Percentiles rank a stretch among this genome's conserved stretches.
Conservation (phyloP, 2,113 vertebrate genomes). For the Ahaetulla prasina region DNA sequence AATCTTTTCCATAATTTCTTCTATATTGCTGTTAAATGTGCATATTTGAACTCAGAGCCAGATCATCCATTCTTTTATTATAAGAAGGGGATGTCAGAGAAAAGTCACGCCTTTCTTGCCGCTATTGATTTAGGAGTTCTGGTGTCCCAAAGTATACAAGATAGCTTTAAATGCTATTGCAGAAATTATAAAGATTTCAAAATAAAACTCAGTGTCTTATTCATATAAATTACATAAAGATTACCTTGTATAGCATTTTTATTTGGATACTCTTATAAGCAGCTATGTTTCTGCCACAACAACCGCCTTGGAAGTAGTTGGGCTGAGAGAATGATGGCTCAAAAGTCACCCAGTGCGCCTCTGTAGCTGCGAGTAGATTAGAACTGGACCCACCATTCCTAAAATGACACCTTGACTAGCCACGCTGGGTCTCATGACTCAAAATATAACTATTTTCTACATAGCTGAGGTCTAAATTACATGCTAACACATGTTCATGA, state of each 20-base stretch:
- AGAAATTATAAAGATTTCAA: constrained; percentile 10
- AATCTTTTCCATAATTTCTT: not conserved
- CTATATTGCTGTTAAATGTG: not conserved
- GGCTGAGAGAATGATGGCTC: not conserved
- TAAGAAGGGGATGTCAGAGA: not conserved
- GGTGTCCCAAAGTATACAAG: not conserved
- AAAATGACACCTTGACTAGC: not conserved
- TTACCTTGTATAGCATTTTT: not conserved
- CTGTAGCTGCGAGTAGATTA: not conserved
- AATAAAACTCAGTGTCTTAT: not conserved
- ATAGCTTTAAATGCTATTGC: constrained; percentile 14
- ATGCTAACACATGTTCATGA: not conserved
- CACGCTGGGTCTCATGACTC: not conserved
- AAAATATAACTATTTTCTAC: not conserved
- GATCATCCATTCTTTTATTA: not conserved
- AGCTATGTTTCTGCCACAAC: not conserved
- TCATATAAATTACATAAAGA: not conserved
- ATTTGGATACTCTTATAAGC: not conserved
- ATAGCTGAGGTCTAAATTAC: not conserved
- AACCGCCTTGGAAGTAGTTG: not conserved
- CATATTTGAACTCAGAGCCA: not conserved
- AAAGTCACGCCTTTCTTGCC: not conserved
- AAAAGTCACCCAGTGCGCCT: not conserved
- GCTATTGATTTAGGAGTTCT: not conserved
- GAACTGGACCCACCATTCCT: not conserved